Conservation (phyloP, 2,888 invertebrate species). For the Gerris lacustris region DNA sequence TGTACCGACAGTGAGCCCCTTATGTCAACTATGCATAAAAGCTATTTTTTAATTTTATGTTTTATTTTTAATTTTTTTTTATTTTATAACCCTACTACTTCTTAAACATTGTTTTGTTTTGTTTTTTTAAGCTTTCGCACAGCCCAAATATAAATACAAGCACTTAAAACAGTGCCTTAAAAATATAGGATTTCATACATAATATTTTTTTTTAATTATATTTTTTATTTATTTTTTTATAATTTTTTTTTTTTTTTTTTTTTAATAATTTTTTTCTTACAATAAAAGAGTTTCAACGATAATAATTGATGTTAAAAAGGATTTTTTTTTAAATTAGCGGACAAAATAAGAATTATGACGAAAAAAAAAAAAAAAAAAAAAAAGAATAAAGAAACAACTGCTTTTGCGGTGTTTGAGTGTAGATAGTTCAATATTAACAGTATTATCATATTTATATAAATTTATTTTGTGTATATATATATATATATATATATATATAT, state of each 20-base stretch:
- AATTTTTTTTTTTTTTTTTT: slow-evolving; percentile 24
- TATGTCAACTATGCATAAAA: slow-evolving; percentile 28
- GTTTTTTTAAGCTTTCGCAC: slow-evolving; percentile 40
- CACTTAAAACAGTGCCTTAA: slow-evolving; percentile 54
- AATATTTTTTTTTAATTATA: too few relatives aligned
- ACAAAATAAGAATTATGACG: not conserved
- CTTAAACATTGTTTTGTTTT: slow-evolving; percentile 28
- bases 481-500: too few relatives aligned
- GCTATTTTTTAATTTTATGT: slow-evolving; percentile 25
- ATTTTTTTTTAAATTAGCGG: not conserved
- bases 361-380: not conserved
- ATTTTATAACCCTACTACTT: slow-evolving; percentile 26
- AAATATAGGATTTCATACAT: slow-evolving; percentile 34
- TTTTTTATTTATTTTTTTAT: too few relatives aligned
- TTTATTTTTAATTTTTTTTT: not conserved
- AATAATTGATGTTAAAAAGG: slow-evolving; percentile 24
- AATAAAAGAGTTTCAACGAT: slow-evolving; percentile 27
- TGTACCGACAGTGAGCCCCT: slow-evolving; percentile 19
- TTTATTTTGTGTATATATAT: too few relatives aligned
- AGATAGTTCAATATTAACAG: slow-evolving; percentile 23
- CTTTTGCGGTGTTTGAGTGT: slow-evolving; percentile 26
- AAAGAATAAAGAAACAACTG: not conserved
- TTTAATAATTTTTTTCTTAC: slow-evolving; percentile 29
- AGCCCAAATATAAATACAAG: slow-evolving; percentile 49
- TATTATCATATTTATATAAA: slow-evolving; percentile 17